Conservation (phyloP, 2,888 invertebrate species). For the Podabrus alpinus region DNA sequence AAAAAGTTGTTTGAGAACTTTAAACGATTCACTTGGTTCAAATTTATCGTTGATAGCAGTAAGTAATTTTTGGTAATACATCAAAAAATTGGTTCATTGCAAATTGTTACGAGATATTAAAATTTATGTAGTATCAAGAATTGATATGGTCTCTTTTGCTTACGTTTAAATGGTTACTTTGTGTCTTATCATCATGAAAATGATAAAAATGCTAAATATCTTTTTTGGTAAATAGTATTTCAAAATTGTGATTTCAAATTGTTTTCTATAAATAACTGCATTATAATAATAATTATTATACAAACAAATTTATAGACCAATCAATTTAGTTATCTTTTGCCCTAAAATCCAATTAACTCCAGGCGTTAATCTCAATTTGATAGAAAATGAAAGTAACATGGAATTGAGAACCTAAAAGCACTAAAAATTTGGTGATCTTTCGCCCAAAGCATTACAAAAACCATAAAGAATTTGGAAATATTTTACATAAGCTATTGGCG, state of each 20-base stretch:
- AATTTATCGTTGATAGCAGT: constrained; percentile 66
- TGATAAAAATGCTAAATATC: background rate
- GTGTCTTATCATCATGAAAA: background rate
- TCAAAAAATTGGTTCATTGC: background rate
- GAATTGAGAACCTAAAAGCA: no score
- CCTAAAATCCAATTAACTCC: no score
- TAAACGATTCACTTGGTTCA: constrained; percentile 60
- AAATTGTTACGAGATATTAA: background rate
- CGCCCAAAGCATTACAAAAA: no score
- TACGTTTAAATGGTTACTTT: background rate
- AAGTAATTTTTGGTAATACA: constrained; percentile 40
- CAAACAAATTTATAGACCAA: background rate
- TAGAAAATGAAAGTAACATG: no score
- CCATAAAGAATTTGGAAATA: no score
- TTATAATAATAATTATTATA: no score
- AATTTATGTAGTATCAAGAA: background rate
- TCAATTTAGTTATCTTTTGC: background rate
- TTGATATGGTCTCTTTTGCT: background rate
- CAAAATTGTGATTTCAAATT: background rate
- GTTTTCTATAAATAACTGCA: background rate
- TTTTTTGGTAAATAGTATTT: background rate
- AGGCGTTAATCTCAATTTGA: no score
- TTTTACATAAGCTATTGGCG: no score
- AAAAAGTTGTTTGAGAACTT: constrained; percentile 60
- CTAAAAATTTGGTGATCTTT: no score